phyloP scores from a whole-genome alignment of 2,888 invertebrate species.

The Gisinianus flammeolus region DNA sequence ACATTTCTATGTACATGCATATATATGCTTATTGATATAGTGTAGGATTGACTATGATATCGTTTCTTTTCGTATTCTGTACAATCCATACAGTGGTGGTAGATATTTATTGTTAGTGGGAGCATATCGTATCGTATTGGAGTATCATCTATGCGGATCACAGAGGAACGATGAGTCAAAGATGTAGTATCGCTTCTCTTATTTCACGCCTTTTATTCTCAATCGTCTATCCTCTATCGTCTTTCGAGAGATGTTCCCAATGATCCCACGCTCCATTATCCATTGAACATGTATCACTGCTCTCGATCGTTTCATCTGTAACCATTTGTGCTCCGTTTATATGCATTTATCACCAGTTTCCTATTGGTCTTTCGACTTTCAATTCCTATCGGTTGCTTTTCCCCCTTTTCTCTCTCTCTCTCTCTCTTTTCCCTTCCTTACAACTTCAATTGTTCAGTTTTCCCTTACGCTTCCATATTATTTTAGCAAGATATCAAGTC shows the following conservation, averaged over 20 bases:
- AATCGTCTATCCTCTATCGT: neutral
- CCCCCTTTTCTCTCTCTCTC: too few species aligned
- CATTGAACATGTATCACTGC: conserved; percentile 34
- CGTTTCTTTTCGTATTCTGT: too few species aligned
- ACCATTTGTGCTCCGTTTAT: conserved; percentile 23
- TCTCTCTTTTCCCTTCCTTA: neutral
- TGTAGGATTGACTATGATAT: too few species aligned
- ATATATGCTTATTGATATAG: too few species aligned
- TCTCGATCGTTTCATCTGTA: conserved; percentile 26
- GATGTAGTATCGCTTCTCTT: conserved; percentile 1
- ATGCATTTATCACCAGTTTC: conserved; percentile 27
- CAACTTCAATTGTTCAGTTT: neutral
- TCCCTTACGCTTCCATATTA: neutral
- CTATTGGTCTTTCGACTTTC: too few species aligned
- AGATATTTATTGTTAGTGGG: neutral
- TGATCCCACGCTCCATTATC: conserved; percentile 24
- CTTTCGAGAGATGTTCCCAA: conserved; percentile 20
- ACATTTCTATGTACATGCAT: too few species aligned
- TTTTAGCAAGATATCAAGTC: neutral
- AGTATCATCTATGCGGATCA: conserved; percentile 17
- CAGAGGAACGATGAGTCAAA: conserved; percentile 24
- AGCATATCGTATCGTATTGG: too few species aligned
- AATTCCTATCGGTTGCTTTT: too few species aligned
- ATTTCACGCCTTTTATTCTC: conserved; percentile 34
- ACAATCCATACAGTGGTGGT: too few species aligned